Evolutionary conservation across 2,113 vertebrate genomes (phyloP), one percentile per base, ranked within the genome.

Genomic region (Forbesichthys agassizii): DNA sequence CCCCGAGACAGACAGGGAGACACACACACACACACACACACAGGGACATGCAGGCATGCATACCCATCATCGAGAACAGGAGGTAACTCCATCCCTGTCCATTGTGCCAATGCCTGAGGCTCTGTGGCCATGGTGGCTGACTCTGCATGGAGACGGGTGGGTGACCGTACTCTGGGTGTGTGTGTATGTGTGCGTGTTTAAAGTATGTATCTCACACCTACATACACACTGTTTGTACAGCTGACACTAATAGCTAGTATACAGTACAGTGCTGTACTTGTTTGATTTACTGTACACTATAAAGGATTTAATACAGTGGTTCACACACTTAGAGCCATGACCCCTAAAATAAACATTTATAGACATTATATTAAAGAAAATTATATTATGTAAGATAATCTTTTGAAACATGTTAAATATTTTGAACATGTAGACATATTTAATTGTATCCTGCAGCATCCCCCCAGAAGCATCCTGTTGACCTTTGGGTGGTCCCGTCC

Each of bases 11-110:
- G 61, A 64, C 68, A 68, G 74, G 63, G 69, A 84, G 69, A 64
- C 48, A 69, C 60, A 68, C 74, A 78, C 77, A 51, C 74, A 71
- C 52, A 57, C 53, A 51, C 46, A 57, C 60, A 60, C 27, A 49
- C 74, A 75, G 59, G 56, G 33, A 42, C 52, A 75, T 10, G 77
- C 53, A 71, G 54, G 69, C 3, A 63, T 46, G 69, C 78, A 85
- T 36, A 83, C 55, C 85, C 83, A 85, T 90, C 80, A 83, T 65
- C 84, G 86, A 83, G 91, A 91, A 91, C 86, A 93, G 93, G 89
- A 92, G 91, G 94, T 94, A 94, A 93, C 91, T 92, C 86, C 90
- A 90, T 84, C 89, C 82, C 81, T 71, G 76, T 90, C 79, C 82
- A 84, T 87, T 91, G 88, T 91, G 90, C 88, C 89, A 86, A 87